Conservation (phyloP, 2,113 vertebrate genomes). For the Onychostruthus taczanowskii region DNA sequence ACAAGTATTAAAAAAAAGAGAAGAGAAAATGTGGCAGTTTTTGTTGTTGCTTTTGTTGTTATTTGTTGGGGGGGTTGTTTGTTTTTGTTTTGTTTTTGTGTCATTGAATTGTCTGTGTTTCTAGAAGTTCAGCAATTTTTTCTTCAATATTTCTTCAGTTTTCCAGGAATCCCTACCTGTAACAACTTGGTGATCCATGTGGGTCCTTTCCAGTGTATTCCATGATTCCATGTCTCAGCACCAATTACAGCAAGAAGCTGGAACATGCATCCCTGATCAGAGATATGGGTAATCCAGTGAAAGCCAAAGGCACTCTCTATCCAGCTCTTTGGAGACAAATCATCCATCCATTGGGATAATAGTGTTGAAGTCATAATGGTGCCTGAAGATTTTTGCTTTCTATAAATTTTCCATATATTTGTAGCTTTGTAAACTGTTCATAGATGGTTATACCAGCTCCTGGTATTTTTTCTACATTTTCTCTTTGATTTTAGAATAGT, state of each 20-base stretch:
- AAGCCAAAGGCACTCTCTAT: background rate
- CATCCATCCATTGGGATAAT: background rate
- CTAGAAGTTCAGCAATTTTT: background rate
- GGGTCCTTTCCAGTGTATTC: background rate
- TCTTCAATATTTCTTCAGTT: background rate
- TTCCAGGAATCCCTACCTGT: background rate
- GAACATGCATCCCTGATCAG: background rate
- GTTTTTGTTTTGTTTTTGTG: background rate
- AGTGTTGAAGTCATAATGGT: background rate
- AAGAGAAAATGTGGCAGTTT: rapidly evolving
- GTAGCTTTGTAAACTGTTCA: background rate
- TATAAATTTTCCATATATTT: background rate
- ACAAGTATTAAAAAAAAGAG: background rate
- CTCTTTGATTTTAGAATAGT: background rate
- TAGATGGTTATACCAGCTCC: background rate
- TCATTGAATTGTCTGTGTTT: background rate
- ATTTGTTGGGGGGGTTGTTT: no score
- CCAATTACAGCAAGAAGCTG: background rate
- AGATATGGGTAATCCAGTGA: background rate
- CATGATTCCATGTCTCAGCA: background rate
- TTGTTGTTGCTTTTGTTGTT: no score
- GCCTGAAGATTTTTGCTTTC: background rate
- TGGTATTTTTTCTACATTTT: background rate
- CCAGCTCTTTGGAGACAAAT: background rate
- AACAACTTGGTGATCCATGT: rapidly evolving